phyloP scores from a whole-genome alignment of 30 jellyfish, hydroid and myxozoan genomes.

The Chironex yamaguchii region DNA sequence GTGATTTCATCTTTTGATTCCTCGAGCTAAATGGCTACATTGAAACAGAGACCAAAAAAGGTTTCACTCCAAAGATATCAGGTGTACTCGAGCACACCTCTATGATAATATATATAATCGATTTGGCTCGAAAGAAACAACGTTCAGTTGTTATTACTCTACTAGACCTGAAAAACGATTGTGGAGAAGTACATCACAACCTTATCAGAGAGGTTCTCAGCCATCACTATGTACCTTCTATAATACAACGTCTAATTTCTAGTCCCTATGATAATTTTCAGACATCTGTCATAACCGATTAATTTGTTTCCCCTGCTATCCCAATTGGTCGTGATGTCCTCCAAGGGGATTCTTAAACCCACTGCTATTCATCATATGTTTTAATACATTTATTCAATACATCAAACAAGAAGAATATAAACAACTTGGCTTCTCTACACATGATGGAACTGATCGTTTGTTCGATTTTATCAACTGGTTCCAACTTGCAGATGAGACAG shows the following conservation, averaged over 20 bases:
- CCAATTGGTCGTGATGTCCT: too few relatives aligned
- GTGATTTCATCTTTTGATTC: background rate
- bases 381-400: too few relatives aligned
- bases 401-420: constrained; percentile 9
- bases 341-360: background rate
- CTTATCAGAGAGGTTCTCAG: background rate
- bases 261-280: background rate
- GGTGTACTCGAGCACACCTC: background rate
- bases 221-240: background rate
- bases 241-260: background rate
- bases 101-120: background rate
- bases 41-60: background rate
- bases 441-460: background rate
- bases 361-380: too few relatives aligned
- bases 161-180: too few relatives aligned
- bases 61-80: background rate
- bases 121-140: background rate
- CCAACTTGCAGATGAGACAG: constrained; percentile 1
- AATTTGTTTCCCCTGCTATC: background rate
- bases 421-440: background rate
- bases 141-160: background rate
- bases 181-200: background rate
- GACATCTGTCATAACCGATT: background rate
- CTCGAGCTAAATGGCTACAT: background rate
- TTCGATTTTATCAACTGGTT: too few relatives aligned